These are phyloP conservation scores for Drosophila gaucha DNA, from an alignment of 2,888 invertebrate species.

Conservation along the genomic window DNA sequence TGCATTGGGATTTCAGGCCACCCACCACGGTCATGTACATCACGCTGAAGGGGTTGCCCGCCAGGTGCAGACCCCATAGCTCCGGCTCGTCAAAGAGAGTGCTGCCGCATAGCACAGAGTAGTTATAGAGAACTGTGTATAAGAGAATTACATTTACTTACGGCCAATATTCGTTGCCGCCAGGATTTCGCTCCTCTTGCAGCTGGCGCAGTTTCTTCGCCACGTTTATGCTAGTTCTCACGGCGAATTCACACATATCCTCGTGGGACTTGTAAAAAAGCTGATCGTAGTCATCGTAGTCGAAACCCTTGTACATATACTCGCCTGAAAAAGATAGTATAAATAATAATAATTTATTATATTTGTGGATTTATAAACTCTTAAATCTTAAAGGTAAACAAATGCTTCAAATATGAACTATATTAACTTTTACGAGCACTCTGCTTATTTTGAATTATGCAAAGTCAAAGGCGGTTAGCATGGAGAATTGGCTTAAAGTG, in stretches of 20 bases:
- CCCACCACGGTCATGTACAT: slow-evolving; percentile 97
- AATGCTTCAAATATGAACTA: neutral
- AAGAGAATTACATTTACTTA: slow-evolving; percentile 39
- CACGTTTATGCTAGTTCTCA: slow-evolving; percentile 81
- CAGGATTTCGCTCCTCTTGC: slow-evolving; percentile 87
- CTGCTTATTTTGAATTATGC: neutral
- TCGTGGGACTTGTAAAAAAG: slow-evolving; percentile 70
- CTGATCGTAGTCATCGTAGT: slow-evolving; percentile 34
- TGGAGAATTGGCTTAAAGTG: neutral
- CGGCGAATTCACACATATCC: slow-evolving; percentile 63
- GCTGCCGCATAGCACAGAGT: slow-evolving; percentile 17
- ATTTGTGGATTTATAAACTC: too few species aligned
- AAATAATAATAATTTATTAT: neutral
- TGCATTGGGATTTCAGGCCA: slow-evolving; percentile 93
- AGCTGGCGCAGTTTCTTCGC: slow-evolving; percentile 89
- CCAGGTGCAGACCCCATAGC: slow-evolving; percentile 58
- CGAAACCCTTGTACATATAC: slow-evolving; percentile 46
- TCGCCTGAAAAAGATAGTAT: slow-evolving; percentile 24
- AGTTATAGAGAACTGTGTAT: too few species aligned
- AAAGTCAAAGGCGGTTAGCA: neutral
- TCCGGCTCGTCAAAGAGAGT: slow-evolving; percentile 53
- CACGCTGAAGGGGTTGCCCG: slow-evolving; percentile 86
- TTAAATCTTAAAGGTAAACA: neutral
- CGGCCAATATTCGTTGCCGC: slow-evolving; percentile 80
- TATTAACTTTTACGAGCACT: neutral